Base-by-base conservation (phyloP, 2,113 vertebrate genomes). In the Pavo muticus region DNA sequence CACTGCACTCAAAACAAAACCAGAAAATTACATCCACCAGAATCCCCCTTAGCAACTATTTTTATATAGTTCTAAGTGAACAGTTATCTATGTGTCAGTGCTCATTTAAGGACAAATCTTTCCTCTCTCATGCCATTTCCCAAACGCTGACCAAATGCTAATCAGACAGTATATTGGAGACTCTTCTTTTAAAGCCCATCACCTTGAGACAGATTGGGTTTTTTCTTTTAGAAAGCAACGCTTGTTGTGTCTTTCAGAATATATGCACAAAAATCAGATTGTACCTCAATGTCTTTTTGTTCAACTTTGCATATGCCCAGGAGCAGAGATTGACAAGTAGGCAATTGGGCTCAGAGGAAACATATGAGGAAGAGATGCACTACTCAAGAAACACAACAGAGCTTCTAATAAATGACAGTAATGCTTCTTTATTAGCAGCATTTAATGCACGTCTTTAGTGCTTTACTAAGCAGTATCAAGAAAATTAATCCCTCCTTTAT, bases 141-240 rank as follows among this genome's bases (percentile, higher is more conserved):
- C 57, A 87, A 79, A 65, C 11, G 42, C 20, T 0, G 0, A 89
- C 50, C 27, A 68, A 93, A 61, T 0, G 56, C 35, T 17, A 44
- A 72, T 45, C 67, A 78, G 54, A 44, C 16, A 73, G 77, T 56
- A 35, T 48, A 84, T 32, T 64, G 44, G 65, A 81, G 73, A 64
- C 67, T 64, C 47, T 60, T 39, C 47, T 32, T 92, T 92, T 64
- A 79, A 89, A 94, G 47, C 14, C 37, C 63, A 14, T 17, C 74
- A 48, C 68, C 63, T 17, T 73, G 37, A 94, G 71, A 54, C 24
- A 72, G 40, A 78, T 54, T 0, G 9, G 59, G 69, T 21, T 45
- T 91, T 81, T 94, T 52, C 16, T 70, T 94, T 87, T 9, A 56
- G 73, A 50, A 95, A 87, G 50, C 21, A 89, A 73, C 39, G 59